A percentile compares a stretch with the other conserved stretches of the same genome.
Conservation (phyloP, 2,888 invertebrate species). For the Plebejus argus region DNA sequence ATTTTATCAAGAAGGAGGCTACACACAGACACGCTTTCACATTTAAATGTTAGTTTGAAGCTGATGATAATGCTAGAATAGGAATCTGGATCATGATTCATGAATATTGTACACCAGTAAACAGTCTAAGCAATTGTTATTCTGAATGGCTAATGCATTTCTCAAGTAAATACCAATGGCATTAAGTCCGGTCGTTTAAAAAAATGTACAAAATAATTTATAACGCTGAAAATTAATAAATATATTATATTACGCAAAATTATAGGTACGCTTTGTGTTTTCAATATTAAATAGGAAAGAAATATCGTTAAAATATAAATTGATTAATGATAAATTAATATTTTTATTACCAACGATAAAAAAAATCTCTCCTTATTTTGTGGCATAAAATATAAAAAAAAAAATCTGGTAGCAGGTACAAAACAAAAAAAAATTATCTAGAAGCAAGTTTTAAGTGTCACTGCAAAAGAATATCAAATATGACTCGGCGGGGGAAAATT, state of each 20-base stretch:
- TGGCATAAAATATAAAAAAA: not conserved
- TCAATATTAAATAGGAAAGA: too few relatives aligned
- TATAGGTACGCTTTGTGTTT: not conserved
- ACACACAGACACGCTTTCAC: not conserved
- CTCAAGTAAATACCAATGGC: not conserved
- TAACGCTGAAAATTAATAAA: not conserved
- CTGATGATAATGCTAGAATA: not conserved
- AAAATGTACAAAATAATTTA: not conserved
- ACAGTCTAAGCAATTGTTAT: constrained; percentile 12
- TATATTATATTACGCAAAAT: not conserved
- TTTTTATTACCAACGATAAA: too few relatives aligned
- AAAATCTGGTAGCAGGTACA: not conserved
- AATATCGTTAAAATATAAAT: too few relatives aligned
- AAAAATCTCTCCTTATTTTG: too few relatives aligned
- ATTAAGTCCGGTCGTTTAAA: not conserved
- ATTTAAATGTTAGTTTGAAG: not conserved
- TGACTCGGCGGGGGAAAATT: constrained; percentile 11
- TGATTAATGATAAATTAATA: too few relatives aligned
- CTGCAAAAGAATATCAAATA: not conserved
- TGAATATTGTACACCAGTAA: constrained; percentile 3
- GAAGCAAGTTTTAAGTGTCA: not conserved
- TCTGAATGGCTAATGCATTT: not conserved
- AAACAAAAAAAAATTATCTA: not conserved
- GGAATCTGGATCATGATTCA: constrained; percentile 11
- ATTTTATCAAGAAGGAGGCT: not conserved